A percentile compares a stretch with the other conserved stretches of the same genome.
Conservation (phyloP, 2,888 invertebrate species). For the Microchrysa polita region DNA sequence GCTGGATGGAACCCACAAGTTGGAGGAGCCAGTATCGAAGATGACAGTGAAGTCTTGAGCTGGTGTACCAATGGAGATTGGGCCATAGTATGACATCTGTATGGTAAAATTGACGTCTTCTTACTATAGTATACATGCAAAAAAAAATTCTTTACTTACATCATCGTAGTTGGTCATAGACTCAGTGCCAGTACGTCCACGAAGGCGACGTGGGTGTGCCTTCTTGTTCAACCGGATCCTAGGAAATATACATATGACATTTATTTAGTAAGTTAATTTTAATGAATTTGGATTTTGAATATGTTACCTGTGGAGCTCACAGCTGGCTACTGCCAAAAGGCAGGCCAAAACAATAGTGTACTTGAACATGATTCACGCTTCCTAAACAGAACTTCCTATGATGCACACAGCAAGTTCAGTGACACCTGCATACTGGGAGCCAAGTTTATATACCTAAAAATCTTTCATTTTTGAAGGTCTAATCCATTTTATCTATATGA, state of each 20-base stretch:
- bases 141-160: neutral
- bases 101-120: neutral
- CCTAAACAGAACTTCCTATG: neutral
- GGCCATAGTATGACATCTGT: conserved; percentile 77
- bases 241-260: neutral
- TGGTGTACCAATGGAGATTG: conserved; percentile 85
- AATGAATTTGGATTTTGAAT: too few species aligned
- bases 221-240: conserved; percentile 16
- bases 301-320: conserved; percentile 15
- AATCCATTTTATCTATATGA: too few species aligned
- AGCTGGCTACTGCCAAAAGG: conserved; percentile 17
- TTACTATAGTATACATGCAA: neutral
- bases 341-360: conserved; percentile 15
- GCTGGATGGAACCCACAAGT: conserved; percentile 93
- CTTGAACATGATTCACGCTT: conserved; percentile 9
- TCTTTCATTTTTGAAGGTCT: too few species aligned
- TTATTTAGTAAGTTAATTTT: too few species aligned
- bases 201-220: neutral
- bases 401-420: too few species aligned
- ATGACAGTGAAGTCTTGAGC: conserved; percentile 89
- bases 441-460: too few species aligned
- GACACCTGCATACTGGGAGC: too few species aligned
- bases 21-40: conserved; percentile 96
- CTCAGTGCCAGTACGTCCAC: conserved; percentile 66
- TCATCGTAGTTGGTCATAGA: conserved; percentile 2